phyloP scores from a whole-genome alignment of 2,888 invertebrate genomes.

The Patella caerulea region DNA sequence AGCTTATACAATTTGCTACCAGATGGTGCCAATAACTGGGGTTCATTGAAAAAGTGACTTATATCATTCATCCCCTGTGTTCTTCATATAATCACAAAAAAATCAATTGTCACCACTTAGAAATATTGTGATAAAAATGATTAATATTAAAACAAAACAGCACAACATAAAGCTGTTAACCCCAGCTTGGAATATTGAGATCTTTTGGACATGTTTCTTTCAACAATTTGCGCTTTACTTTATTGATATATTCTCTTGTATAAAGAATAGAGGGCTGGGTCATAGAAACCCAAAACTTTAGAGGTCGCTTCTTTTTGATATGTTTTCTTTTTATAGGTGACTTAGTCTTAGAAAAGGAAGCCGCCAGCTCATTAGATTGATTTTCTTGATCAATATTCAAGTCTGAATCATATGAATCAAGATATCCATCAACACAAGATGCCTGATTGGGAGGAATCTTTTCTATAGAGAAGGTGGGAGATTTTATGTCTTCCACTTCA shows the following conservation, averaged over 20 bases:
- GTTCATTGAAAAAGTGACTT: too few species aligned
- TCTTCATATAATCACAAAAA: too few species aligned
- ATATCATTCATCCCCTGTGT: too few species aligned
- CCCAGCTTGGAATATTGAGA: neutral
- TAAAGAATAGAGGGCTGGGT: conserved; percentile 20
- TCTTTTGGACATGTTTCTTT: neutral
- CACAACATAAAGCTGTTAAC: neutral
- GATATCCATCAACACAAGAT: neutral
- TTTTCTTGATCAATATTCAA: neutral
- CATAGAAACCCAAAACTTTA: conserved; percentile 25
- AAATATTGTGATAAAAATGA: too few species aligned
- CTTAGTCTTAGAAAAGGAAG: neutral
- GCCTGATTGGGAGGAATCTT: neutral
- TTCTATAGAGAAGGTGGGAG: neutral
- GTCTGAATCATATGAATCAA: neutral
- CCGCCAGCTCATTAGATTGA: neutral
- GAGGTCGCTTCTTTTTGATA: conserved; percentile 1
- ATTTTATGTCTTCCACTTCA: neutral
- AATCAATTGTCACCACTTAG: too few species aligned
- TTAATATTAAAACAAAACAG: too few species aligned
- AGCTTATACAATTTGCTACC: too few species aligned
- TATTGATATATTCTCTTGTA: conserved; percentile 13
- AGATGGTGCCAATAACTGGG: too few species aligned
- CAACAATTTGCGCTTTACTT: neutral
- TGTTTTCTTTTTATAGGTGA: neutral